Evolutionary conservation across 1,140 invertebrate species (phyloP).

Genomic region (Sipha flava): DNA sequence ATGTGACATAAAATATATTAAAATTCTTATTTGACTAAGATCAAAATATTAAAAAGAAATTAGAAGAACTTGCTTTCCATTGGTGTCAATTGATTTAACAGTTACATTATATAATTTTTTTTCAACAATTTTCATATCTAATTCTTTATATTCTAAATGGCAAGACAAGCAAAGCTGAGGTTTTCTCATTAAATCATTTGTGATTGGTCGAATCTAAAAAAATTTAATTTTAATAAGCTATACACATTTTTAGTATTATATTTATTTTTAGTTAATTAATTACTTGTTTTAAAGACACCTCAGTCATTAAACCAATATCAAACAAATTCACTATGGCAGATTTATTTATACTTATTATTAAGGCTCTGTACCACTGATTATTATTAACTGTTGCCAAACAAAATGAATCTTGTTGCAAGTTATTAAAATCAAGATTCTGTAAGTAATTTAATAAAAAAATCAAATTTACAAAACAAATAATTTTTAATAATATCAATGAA

Average conservation of each 20-base stretch:
- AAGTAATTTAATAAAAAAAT: not conserved
- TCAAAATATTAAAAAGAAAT: not conserved
- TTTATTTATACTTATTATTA: not conserved
- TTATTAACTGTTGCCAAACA: constrained; percentile 4
- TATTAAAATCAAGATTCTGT: not conserved
- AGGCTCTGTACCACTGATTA: constrained; percentile 3
- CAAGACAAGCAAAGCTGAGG: constrained; percentile 11
- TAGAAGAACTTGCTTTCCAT: constrained; percentile 18
- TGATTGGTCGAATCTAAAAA: constrained; percentile 8
- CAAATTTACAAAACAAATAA: not conserved
- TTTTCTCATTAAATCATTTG: constrained; percentile 3
- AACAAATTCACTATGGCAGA: constrained; percentile 9
- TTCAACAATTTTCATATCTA: not conserved
- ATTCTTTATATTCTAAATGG: not conserved
- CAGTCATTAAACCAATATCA: constrained; percentile 10
- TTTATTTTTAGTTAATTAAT: not conserved
- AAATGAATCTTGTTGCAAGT: not conserved
- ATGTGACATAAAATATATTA: too few relatives aligned
- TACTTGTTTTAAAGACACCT: not conserved
- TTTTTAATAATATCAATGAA: not conserved
- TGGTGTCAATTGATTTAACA: not conserved
- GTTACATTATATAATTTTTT: constrained; percentile 12
- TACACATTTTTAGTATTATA: too few relatives aligned
- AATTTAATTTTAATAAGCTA: too few relatives aligned
- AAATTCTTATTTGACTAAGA: too few relatives aligned